Evolutionary conservation across 1,140 invertebrate genomes (phyloP).

Genomic region (Metaphire vulgaris): DNA sequence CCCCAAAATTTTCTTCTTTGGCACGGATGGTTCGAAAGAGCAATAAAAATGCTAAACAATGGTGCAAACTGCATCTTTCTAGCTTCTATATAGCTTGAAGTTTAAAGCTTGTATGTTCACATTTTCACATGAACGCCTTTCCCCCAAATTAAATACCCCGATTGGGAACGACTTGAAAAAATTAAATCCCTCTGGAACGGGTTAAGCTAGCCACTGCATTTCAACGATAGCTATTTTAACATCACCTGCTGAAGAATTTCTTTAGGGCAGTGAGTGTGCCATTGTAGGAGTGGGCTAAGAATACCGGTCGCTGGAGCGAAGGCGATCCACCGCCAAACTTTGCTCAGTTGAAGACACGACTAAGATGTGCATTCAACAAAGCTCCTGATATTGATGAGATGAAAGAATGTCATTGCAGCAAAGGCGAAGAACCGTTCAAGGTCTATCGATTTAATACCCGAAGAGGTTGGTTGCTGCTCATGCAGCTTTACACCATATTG

Average conservation of each 20-base stretch:
- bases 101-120: no score
- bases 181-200: not conserved
- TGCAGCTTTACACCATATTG: no score
- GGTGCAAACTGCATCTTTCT: no score
- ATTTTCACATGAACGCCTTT: no score
- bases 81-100: no score
- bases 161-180: no score
- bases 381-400: constrained; percentile 19
- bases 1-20: no score
- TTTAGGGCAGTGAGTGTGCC: no score
- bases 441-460: constrained; percentile 17
- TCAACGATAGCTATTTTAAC: not conserved
- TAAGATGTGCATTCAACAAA: constrained; percentile 22
- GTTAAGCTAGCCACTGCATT: not conserved
- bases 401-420: constrained; percentile 10
- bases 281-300: constrained; percentile 18
- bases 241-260: no score
- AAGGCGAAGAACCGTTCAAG: constrained; percentile 18
- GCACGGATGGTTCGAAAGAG: no score
- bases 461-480: constrained; percentile 4
- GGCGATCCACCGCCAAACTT: constrained; percentile 13
- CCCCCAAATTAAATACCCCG: no score
- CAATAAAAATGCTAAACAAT: no score
- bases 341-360: constrained; percentile 13
- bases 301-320: constrained; percentile 12